Base-by-base conservation (phyloP, 2,797 vertebrate genomes). In the Melanotaenia nigrans region DNA sequence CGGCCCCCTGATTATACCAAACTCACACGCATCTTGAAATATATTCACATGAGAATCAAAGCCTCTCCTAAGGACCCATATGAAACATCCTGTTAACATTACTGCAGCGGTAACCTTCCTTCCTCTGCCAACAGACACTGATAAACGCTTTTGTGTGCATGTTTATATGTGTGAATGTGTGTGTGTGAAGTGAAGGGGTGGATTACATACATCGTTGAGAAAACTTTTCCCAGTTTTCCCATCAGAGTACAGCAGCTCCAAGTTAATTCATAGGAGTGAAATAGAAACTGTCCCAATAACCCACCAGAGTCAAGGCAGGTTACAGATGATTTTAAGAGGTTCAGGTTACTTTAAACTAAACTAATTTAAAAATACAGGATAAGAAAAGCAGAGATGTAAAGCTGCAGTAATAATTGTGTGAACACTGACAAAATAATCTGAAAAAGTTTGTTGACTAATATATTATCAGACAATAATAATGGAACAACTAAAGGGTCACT, bases 81-180 rank as follows among this genome's bases (percentile, higher is more conserved):
- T 8, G 57, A 79, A 89, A 86, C 85, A 89, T 93, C 90, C 93
- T 93, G 92, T 92, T 89, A 85, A 81, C 85, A 77, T 89, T 79
- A 69, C 66, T 53, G 70, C 61, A 61, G 83, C 65, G 65, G 79
- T 83, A 80, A 75, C 78, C 61, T 91, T 91, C 87, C 90, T 87
- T 87, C 85, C 87, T 77, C 75, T 4, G 35, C 79, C 71, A 75
- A 25, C 1, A 38, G 71, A 89, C 54, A 54, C 75, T 60, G 84
- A 88, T 81, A 78, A 83, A 75, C n/a, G 4, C 24, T 12, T 61
- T 65, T 36, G 49, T 69, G 49, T 72, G 56, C n/a, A 59, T n/a
- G 38, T 3, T 40, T 51, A 60, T 35, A 7, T 68, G 63, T 24
- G 4, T 68, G 61, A 33, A 33, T 49, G 18, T 47, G 45, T 47